A percentile compares a stretch with the other conserved stretches of the same genome.
These are phyloP conservation scores for Oxystoma pomonae DNA, from an alignment of 2,888 invertebrate genomes.

Conservation along the genomic window DNA sequence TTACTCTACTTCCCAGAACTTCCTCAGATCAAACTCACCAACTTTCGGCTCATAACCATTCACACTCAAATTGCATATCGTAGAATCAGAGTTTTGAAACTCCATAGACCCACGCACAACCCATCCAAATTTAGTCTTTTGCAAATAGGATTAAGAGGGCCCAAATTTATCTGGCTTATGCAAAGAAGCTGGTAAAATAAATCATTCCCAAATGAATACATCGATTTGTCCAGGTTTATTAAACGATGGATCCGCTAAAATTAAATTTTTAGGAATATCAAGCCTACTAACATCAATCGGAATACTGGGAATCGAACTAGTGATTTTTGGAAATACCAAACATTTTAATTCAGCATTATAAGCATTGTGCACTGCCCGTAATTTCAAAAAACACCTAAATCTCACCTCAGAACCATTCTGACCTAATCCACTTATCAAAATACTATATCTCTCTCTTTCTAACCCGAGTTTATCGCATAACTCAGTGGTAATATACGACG, in stretches of 20 bases:
- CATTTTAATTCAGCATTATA: conserved; percentile 1
- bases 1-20: conserved; percentile 14
- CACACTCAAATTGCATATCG: conserved; percentile 11
- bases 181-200: background rate
- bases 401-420: background rate
- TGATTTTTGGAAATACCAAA: conserved; percentile 3
- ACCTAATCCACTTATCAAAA: conserved; percentile 1
- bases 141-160: background rate
- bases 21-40: conserved; percentile 9
- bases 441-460: background rate
- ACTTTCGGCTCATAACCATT: background rate
- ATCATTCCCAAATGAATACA: background rate
- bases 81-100: background rate
- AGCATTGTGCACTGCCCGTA: background rate
- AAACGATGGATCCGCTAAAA: background rate
- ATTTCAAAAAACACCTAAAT: background rate
- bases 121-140: conserved; percentile 14
- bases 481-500: conserved; percentile 8
- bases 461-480: background rate
- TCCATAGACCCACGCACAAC: conserved; percentile 1
- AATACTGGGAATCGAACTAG: conserved; percentile 1
- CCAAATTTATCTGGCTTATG: background rate
- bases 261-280: background rate
- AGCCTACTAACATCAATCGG: background rate
- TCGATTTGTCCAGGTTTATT: background rate